Base-by-base conservation (phyloP, 2,888 invertebrate species). In the Drosophila meridionalis region DNA sequence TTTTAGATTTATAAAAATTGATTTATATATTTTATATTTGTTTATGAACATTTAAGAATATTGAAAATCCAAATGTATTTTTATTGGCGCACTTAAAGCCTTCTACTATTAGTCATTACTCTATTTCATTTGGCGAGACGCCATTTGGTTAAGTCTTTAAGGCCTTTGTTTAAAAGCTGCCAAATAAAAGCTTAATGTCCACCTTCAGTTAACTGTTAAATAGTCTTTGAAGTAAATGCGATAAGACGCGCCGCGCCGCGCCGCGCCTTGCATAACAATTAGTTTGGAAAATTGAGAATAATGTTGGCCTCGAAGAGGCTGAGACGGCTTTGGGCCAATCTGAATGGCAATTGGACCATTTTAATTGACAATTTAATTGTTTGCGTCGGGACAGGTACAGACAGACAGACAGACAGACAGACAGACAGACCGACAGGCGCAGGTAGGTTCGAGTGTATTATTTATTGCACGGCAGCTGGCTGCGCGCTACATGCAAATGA, bases 331-430 rank as follows among this genome's bases (percentile, higher is more conserved):
- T 42, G 20, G 28, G 52, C 20, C 53, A 63, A 43, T 53, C 38
- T 12, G 63, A 60, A 38, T 45, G 50, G 26, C 57, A 52, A 38
- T 70, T 63, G 52, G 63, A 20, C n/a, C 58, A 64, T 38, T 62
- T 61, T 62, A 66, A 70, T 84, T 67, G 82, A 62, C 80, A 73
- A 62, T 66, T 80, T 76, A 74, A 76, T 85, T 85, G 80, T 80
- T 80, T 77, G 74, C 50, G 50, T 52, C 40, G 40, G 58, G 52
- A 56, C 48, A 66, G 34, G 47, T 14, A 68, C n/a, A 2, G 50
- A 32, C 32, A 32, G 38, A 12, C 5, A 36, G 8, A 8, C 36
- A 36, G 36, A 11, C 36, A 11, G 0, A 36, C 11, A 9, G 9
- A 36, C 36, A 36, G 36, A 1, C 36, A 11, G 40, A 14, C 5